These are phyloP conservation scores for Callitettix versicolor DNA, from an alignment of 1,140 invertebrate genomes.

Conservation along the genomic window DNA sequence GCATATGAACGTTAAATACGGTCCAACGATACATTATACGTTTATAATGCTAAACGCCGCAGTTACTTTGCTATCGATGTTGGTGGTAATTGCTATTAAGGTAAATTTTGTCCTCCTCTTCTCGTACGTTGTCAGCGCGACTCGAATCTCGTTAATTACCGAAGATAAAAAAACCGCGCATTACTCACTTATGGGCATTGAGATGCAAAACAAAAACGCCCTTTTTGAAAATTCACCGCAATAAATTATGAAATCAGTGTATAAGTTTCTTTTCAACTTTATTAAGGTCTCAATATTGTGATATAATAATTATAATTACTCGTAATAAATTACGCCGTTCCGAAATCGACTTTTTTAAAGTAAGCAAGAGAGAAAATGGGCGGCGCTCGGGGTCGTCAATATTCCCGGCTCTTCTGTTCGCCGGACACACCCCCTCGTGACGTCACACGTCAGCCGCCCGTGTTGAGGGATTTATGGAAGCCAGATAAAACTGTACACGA, in stretches of 20 bases:
- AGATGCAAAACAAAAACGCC: not conserved
- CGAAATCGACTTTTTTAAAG: slow-evolving; percentile 11
- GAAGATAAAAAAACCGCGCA: not conserved
- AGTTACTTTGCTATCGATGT: no score
- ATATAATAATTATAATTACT: slow-evolving; percentile 16
- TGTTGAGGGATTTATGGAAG: no score
- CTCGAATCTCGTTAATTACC: no score
- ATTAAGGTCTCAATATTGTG: slow-evolving; percentile 14
- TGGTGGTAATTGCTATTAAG: no score
- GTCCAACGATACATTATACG: no score
- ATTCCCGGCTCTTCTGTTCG: no score
- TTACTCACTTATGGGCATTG: not conserved
- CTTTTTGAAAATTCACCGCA: slow-evolving; percentile 3
- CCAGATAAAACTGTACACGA: no score
- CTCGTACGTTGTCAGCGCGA: no score
- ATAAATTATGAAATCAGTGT: slow-evolving; percentile 2
- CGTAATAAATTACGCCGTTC: not conserved
- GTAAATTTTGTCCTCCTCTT: no score
- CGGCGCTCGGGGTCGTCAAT: no score
- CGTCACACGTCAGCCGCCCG: not conserved
- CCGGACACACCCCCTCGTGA: not conserved
- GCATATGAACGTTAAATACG: no score
- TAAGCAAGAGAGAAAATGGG: not conserved
- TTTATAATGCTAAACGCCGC: no score
- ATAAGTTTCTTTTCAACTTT: slow-evolving; percentile 7